These are phyloP conservation scores for Cataglyphis rosenhaueri DNA, from an alignment of 2,888 invertebrate species.

Conservation along the genomic window DNA sequence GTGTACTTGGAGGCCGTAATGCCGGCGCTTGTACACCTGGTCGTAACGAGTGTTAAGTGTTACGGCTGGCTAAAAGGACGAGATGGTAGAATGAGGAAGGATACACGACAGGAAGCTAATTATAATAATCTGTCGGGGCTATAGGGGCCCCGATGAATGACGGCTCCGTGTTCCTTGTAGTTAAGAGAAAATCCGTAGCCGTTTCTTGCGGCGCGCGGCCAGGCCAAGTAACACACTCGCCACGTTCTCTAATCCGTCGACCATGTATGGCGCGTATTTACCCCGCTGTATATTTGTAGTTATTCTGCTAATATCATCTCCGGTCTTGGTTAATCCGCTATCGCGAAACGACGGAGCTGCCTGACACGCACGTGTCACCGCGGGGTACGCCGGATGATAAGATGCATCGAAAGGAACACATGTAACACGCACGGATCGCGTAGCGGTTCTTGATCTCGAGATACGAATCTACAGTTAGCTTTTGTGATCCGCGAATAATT, in stretches of 20 bases:
- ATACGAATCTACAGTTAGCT: not conserved
- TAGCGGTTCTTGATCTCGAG: not conserved
- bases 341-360: not conserved
- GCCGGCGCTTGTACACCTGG: conserved; percentile 62
- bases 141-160: conserved; percentile 55
- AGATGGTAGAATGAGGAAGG: conserved; percentile 46
- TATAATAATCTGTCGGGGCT: conserved; percentile 66
- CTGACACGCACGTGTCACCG: not conserved
- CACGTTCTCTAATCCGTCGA: conserved; percentile 48
- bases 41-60: conserved; percentile 69
- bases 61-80: conserved; percentile 57
- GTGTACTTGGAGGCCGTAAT: conserved; percentile 52
- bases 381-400: not conserved
- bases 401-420: conserved; percentile 4
- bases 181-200: conserved; percentile 42
- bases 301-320: conserved; percentile 44
- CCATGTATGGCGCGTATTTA: conserved; percentile 19
- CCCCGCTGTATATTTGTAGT: conserved; percentile 22
- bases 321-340: conserved; percentile 36
- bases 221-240: conserved; percentile 42
- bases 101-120: conserved; percentile 67
- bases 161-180: conserved; percentile 50
- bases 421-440: not conserved
- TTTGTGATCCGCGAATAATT: not conserved
- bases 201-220: conserved; percentile 37